Percentiles rank a stretch among this genome's conserved stretches.
Conservation (phyloP, 1,140 invertebrate species). For the Leptestheria dahalacensis region DNA sequence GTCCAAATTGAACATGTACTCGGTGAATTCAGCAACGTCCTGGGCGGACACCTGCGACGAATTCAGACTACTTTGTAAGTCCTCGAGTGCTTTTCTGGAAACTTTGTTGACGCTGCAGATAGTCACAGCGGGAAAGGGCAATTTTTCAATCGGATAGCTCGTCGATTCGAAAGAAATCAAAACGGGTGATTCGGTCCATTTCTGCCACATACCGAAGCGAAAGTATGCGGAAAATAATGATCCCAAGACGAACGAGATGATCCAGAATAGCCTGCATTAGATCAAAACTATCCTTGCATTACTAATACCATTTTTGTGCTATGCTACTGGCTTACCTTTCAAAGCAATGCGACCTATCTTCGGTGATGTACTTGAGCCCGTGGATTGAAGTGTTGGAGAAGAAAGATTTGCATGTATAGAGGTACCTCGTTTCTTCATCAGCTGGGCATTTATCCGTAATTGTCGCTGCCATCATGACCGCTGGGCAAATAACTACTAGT, state of each 20-base stretch:
- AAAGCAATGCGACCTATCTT: slow-evolving; percentile 11
- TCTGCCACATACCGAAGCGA: slow-evolving; percentile 8
- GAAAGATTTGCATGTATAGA: no score
- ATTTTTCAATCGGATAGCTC: slow-evolving; percentile 50
- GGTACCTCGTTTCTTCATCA: no score
- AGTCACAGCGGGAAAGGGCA: slow-evolving; percentile 50
- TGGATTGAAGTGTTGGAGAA: slow-evolving; percentile 17
- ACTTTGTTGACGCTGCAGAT: slow-evolving; percentile 47
- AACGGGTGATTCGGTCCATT: slow-evolving; percentile 12
- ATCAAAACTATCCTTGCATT: not conserved
- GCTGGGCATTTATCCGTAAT: no score
- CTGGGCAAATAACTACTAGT: no score
- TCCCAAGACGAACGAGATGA: not conserved
- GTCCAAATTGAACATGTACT: no score
- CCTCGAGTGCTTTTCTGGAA: slow-evolving; percentile 22
- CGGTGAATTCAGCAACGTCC: no score
- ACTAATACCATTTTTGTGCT: not conserved
- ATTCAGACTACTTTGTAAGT: not conserved
- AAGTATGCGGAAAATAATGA: not conserved
- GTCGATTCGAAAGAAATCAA: slow-evolving; percentile 40
- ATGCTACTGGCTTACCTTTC: not conserved
- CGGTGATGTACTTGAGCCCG: slow-evolving; percentile 14
- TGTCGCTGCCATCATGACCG: no score
- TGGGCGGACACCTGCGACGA: not conserved
- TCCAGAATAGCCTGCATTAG: not conserved